phyloP scores from a whole-genome alignment of 23 tunicate species.

The Halocynthia aurantium region DNA sequence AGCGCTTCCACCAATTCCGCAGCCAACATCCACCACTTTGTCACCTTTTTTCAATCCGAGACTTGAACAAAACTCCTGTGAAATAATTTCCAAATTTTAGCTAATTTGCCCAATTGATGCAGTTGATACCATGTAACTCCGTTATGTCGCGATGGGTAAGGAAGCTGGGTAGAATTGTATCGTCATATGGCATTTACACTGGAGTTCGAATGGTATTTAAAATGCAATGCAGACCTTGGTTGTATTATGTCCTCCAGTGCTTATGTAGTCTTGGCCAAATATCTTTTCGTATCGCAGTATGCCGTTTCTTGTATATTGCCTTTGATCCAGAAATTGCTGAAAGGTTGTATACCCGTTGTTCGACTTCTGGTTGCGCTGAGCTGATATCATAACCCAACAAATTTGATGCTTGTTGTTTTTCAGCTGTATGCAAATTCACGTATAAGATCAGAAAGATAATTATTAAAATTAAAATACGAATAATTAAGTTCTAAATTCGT shows the following conservation, averaged over 20 bases:
- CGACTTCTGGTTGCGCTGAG: constrained; percentile 2
- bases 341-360: constrained; percentile 19
- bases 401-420: constrained; percentile 38
- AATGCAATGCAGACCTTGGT: constrained; percentile 8
- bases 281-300: constrained; percentile 37
- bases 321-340: constrained; percentile 25
- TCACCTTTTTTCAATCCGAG: constrained; percentile 21
- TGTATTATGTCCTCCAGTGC: constrained; percentile 38
- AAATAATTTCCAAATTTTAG: not conserved
- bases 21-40: constrained; percentile 43
- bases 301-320: constrained; percentile 18
- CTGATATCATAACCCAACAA: constrained; percentile 24
- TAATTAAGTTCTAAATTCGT: not conserved
- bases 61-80: constrained; percentile 21
- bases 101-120: not conserved
- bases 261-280: constrained; percentile 31
- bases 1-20: constrained; percentile 50
- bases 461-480: not conserved
- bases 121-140: too few relatives aligned
- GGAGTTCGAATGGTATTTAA: not conserved
- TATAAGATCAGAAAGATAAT: not conserved
- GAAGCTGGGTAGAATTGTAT: not conserved
- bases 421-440: not conserved
- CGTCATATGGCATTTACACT: not conserved
- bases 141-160: too few relatives aligned